phyloP scores from a whole-genome alignment of 2,113 vertebrate species.

The Amphiprion ocellaris region DNA sequence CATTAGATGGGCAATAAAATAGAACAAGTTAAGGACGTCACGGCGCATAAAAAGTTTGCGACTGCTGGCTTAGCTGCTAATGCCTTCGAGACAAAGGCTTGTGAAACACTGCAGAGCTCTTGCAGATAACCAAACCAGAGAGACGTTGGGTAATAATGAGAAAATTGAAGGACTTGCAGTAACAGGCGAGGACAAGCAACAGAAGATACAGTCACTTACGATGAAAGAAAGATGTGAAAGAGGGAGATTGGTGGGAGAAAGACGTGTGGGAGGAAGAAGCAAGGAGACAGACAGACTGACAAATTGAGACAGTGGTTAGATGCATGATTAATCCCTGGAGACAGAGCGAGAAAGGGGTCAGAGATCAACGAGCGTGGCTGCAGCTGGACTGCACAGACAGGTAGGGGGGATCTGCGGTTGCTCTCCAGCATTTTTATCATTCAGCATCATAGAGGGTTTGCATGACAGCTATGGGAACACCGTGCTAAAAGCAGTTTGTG shows the following conservation, averaged over 20 bases:
- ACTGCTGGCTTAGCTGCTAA: constrained; percentile 8
- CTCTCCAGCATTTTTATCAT: constrained; percentile 41
- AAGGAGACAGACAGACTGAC: constrained; percentile 39
- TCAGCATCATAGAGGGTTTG: not conserved
- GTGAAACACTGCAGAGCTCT: constrained; percentile 38
- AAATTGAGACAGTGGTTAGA: constrained; percentile 57
- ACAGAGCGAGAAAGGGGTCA: constrained; percentile 59
- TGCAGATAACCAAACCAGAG: constrained; percentile 9
- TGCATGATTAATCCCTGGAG: constrained; percentile 74
- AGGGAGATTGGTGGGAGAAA: constrained; percentile 37
- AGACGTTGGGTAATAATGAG: constrained; percentile 29
- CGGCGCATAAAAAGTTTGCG: not conserved
- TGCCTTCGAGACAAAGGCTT: constrained; percentile 30
- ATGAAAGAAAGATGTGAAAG: constrained; percentile 54
- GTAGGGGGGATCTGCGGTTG: constrained; percentile 42
- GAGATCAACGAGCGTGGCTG: constrained; percentile 65
- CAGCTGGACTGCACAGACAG: constrained; percentile 65
- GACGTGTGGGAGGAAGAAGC: constrained; percentile 35
- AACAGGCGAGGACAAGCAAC: constrained; percentile 53
- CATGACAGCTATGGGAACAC: constrained; percentile 13
- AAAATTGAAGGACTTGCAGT: constrained; percentile 35
- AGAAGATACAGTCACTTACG: constrained; percentile 26
- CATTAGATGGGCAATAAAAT: constrained; percentile 22
- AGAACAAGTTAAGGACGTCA: constrained; percentile 1
- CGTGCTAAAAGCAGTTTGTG: constrained; percentile 31